These are phyloP conservation scores for Criorhina ranunculi DNA, from an alignment of 2,888 invertebrate species.

Conservation along the genomic window DNA sequence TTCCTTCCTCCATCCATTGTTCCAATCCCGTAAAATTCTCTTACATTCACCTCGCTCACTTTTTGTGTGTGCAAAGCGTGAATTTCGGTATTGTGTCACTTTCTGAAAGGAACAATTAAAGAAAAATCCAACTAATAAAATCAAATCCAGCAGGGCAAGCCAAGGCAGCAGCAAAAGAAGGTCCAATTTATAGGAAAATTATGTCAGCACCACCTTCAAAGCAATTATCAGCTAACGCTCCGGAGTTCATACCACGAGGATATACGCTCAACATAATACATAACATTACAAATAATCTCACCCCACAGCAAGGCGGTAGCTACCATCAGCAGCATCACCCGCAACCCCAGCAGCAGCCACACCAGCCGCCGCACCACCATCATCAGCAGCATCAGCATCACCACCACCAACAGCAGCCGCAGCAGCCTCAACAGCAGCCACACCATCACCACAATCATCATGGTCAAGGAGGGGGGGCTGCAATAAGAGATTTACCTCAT, in stretches of 20 bases:
- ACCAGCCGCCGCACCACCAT: slow-evolving; percentile 43
- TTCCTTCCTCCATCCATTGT: slow-evolving; percentile 75
- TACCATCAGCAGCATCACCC: slow-evolving; percentile 47
- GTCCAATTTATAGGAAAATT: slow-evolving; percentile 52
- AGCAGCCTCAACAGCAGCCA: slow-evolving; percentile 51
- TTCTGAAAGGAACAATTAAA: slow-evolving; percentile 49
- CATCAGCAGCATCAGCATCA: slow-evolving; percentile 55
- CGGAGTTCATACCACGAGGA: slow-evolving; percentile 78
- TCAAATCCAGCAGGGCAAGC: slow-evolving; percentile 27
- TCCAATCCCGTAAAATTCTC: slow-evolving; percentile 74
- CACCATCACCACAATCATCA: slow-evolving; percentile 68
- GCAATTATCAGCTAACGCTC: slow-evolving; percentile 78
- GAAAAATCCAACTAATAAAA: slow-evolving; percentile 37
- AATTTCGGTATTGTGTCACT: slow-evolving; percentile 70
- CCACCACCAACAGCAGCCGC: slow-evolving; percentile 63
- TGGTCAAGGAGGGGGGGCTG: slow-evolving; percentile 47
- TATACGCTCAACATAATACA: slow-evolving; percentile 68
- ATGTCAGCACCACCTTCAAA: slow-evolving; percentile 76
- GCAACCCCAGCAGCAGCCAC: slow-evolving; percentile 46
- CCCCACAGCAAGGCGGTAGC: slow-evolving; percentile 62
- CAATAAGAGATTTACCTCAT: slow-evolving; percentile 69
- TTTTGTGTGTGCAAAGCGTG: slow-evolving; percentile 75
- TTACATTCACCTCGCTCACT: slow-evolving; percentile 72
- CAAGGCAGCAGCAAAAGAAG: slow-evolving; percentile 24
- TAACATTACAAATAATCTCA: slow-evolving; percentile 65